Conservation (phyloP, 30 jellyfish, hydroid and myxozoan genomes). For the Sanderia malayensis region DNA sequence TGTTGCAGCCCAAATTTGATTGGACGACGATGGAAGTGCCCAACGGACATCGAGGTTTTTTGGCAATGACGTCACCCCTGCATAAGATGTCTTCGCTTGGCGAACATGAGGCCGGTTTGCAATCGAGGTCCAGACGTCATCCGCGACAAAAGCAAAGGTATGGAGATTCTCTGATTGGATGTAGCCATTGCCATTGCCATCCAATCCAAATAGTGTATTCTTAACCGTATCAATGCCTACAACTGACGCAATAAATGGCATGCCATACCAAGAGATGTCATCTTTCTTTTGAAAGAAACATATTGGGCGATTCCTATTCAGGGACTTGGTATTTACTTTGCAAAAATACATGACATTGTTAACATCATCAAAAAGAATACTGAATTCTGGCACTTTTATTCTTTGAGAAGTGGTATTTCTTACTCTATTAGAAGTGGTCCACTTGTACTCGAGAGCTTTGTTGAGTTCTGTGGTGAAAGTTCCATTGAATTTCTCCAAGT, state of each 20-base stretch:
- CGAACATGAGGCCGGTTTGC: neutral
- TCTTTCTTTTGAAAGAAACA: neutral
- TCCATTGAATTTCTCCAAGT: conserved; percentile 19
- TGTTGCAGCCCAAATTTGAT: conserved; percentile 11
- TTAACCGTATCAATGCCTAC: conserved; percentile 15
- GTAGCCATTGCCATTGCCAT: neutral
- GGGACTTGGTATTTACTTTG: neutral
- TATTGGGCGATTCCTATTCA: neutral
- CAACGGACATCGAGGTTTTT: neutral
- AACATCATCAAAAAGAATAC: conserved; percentile 32
- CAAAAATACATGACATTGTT: conserved; percentile 2
- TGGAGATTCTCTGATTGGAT: neutral
- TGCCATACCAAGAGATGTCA: neutral
- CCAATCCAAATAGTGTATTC: neutral
- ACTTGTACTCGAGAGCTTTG: conserved; percentile 2
- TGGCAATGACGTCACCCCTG: conserved; percentile 1
- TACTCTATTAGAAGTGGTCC: neutral
- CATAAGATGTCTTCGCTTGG: conserved; percentile 5
- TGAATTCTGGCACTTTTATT: conserved; percentile 20
- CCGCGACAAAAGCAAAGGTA: neutral
- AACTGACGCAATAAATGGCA: conserved; percentile 3
- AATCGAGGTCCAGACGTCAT: conserved; percentile 10
- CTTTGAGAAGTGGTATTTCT: neutral
- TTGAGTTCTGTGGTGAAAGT: neutral
- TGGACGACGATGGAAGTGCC: conserved; percentile 6